These are phyloP conservation scores for Volucella inanis DNA, from an alignment of 2,888 invertebrate species.

Conservation along the genomic window DNA sequence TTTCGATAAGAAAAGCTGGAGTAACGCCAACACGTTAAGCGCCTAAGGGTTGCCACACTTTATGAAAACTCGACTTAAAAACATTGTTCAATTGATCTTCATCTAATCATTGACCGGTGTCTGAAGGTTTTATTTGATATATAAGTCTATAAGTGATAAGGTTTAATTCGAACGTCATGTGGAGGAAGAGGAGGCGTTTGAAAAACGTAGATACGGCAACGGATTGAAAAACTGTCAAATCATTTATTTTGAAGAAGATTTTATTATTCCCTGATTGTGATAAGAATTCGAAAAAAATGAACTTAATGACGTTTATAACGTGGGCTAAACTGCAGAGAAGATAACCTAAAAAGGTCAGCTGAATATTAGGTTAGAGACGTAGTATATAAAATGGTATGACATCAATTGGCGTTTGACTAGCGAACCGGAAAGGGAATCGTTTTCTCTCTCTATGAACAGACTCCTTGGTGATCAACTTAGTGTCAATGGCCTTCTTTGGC, in stretches of 20 bases:
- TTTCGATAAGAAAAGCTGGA: constrained; percentile 17
- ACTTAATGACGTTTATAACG: constrained; percentile 16
- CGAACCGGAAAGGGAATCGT: too few relatives aligned
- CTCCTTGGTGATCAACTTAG: too few relatives aligned
- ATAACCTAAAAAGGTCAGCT: constrained; percentile 32
- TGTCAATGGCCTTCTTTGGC: too few relatives aligned
- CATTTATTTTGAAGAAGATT: constrained; percentile 2
- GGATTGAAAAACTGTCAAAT: constrained; percentile 1
- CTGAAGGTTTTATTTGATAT: constrained; percentile 31
- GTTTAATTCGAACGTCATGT: constrained; percentile 27
- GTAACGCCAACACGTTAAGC: not conserved
- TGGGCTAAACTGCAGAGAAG: constrained; percentile 10
- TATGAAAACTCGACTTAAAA: not conserved
- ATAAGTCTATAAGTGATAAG: constrained; percentile 41
- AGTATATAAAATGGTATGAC: not conserved
- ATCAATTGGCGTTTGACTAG: not conserved
- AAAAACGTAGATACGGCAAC: not conserved
- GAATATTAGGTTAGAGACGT: constrained; percentile 8
- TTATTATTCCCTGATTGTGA: not conserved
- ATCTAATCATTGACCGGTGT: constrained; percentile 42
- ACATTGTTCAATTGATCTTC: not conserved
- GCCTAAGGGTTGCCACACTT: constrained; percentile 13
- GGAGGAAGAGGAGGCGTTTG: constrained; percentile 25
- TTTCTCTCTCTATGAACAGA: too few relatives aligned
- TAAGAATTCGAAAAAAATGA: constrained; percentile 2